phyloP scores from a whole-genome alignment of 2,797 vertebrate species.

The Enteromius paludinosus region DNA sequence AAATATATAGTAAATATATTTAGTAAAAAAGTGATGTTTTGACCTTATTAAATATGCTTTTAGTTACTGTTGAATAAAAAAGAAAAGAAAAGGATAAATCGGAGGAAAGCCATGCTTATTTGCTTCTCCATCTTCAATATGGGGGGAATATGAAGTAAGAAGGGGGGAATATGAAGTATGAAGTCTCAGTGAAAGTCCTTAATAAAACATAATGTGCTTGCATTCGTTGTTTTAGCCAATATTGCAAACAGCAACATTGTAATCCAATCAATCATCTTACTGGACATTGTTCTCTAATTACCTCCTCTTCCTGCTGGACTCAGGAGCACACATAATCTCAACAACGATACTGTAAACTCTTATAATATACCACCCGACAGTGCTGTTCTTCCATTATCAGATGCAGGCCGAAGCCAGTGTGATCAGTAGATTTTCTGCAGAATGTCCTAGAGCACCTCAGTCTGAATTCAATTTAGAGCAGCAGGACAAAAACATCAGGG shows the following conservation, averaged over 20 bases:
- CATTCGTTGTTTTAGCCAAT: not conserved
- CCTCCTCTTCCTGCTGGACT: not conserved
- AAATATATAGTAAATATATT: no score
- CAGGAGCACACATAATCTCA: not conserved
- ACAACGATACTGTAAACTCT: not conserved
- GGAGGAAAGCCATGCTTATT: no score
- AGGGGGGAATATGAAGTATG: not conserved
- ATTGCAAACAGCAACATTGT: not conserved
- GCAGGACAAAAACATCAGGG: conserved; percentile 12
- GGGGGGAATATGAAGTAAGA: not conserved
- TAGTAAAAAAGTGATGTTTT: no score
- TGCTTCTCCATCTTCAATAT: no score
- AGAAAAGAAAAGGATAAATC: no score
- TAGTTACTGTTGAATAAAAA: no score
- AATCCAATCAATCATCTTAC: not conserved
- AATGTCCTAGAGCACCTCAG: conserved; percentile 10
- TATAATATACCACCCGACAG: not conserved
- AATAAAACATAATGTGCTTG: conserved; percentile 8
- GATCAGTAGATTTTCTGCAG: conserved; percentile 7
- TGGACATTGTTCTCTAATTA: not conserved
- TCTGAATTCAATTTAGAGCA: conserved; percentile 10
- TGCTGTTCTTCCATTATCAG: conserved; percentile 3
- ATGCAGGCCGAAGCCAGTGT: not conserved
- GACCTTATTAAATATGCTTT: no score
- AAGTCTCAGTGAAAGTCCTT: not conserved